Percentiles rank a stretch among this genome's conserved stretches.
phyloP scores from a whole-genome alignment of 2,888 invertebrate genomes.

The Mycalesis mineus region DNA sequence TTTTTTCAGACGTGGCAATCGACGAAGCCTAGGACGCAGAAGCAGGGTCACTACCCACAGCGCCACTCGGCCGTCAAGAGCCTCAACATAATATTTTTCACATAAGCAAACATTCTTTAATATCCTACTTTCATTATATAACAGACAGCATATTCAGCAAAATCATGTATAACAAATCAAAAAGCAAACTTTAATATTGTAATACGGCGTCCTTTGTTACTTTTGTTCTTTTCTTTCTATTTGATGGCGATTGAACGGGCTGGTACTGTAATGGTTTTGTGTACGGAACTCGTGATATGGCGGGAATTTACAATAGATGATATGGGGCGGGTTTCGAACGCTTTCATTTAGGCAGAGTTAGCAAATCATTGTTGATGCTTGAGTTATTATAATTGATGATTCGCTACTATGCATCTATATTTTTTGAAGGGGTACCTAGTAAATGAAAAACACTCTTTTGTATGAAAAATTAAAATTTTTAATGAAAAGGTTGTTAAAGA shows the following conservation, averaged over 20 bases:
- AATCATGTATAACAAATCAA: background rate
- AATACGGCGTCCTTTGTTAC: background rate
- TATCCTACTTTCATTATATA: too few species aligned
- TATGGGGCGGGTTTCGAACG: background rate
- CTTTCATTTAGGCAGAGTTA: background rate
- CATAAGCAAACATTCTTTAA: too few species aligned
- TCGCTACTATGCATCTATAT: background rate
- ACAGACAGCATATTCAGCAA: too few species aligned
- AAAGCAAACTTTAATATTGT: background rate
- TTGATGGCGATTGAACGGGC: conserved; percentile 27
- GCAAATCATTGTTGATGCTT: conserved; percentile 1
- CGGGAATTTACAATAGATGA: conserved; percentile 40
- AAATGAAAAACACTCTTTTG: too few species aligned
- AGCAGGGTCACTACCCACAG: too few species aligned
- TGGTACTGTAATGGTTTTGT: conserved; percentile 31
- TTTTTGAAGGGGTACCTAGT: too few species aligned
- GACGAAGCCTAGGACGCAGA: too few species aligned
- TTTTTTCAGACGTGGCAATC: too few species aligned
- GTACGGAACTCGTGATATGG: conserved; percentile 24
- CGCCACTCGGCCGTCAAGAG: too few species aligned
- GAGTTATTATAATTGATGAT: background rate
- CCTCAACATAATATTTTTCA: too few species aligned
- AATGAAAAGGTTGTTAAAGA: too few species aligned
- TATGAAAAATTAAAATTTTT: too few species aligned
- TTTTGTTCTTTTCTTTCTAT: background rate